phyloP scores from a whole-genome alignment of 2,888 invertebrate genomes.

The Cataglyphis cursor region DNA sequence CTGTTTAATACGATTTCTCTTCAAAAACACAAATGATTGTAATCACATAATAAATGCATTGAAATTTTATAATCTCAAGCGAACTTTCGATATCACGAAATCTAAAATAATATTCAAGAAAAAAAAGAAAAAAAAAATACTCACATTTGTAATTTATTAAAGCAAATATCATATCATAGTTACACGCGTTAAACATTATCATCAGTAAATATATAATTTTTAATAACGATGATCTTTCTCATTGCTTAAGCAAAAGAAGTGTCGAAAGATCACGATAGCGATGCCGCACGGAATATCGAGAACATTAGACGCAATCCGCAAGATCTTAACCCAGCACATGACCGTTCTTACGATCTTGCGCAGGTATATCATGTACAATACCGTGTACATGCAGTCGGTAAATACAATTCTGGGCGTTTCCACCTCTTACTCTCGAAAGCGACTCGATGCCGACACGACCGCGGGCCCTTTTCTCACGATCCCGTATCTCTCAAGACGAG shows the following conservation, averaged over 20 bases:
- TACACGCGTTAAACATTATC: neutral
- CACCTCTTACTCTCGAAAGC: constrained; percentile 59
- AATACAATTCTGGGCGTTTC: constrained; percentile 51
- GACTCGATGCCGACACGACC: constrained; percentile 48
- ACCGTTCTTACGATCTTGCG: constrained; percentile 38
- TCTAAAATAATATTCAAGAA: neutral
- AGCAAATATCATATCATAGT: neutral
- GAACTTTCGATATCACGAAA: neutral
- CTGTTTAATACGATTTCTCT: too few species aligned
- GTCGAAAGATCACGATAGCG: neutral
- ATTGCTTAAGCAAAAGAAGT: too few species aligned
- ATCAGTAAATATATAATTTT: neutral
- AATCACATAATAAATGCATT: neutral
- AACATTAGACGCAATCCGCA: neutral
- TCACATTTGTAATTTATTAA: neutral
- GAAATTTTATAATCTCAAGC: neutral
- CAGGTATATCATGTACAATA: constrained; percentile 25
- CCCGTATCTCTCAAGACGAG: constrained; percentile 41
- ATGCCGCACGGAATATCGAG: constrained; percentile 7
- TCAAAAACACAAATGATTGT: neutral
- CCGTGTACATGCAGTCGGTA: constrained; percentile 31
- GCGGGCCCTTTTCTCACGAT: constrained; percentile 68
- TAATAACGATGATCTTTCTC: neutral
- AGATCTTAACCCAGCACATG: constrained; percentile 35
- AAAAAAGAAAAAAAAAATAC: neutral